Evolutionary conservation across 1,140 invertebrate species (phyloP), one percentile per base, ranked within the genome.

Genomic region (Dendroctonus valens): DNA sequence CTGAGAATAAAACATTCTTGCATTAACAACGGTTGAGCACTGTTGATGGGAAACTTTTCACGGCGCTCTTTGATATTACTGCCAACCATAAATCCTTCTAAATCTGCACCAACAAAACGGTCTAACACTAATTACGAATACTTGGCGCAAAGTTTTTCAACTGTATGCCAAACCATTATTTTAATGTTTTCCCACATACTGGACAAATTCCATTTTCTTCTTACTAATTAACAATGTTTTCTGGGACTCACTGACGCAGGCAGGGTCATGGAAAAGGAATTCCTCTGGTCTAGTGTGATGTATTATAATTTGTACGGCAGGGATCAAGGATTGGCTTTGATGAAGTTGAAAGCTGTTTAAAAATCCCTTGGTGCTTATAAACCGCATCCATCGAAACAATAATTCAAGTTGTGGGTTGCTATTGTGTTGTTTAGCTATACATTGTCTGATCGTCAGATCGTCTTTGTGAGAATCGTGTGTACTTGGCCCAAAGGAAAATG

Each of bases 31-130:
- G 54, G 60, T 54, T 63, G 60, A 63, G 39, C 54, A 63, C 51
- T 63, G 60, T 63, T 63, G 60, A 63, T 63, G 60, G 60, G 60
- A 63, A 63, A 63, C 54, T 63, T 53, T 63, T 63, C 51, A 63
- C 60, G 60, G 60, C 39, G 46, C 41, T 54, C 60, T 63, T 63
- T 63, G 60, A 63, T 63, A 52, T 63, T 26, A 42, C 37, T 63
- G 7, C 11, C 26, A 46, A 40, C 51, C 50, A 54, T 44, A 38
- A 63, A 54, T 54, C 15, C 2, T 37, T 5, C 41, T 9, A 8
- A 41, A 54, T 63, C 60, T 37, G 60, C 60, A 63, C 60, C 51
- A 63, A 63, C 14, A 11, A 53, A 51, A 51, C 7, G 11, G 49
- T 15, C 26, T 11, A 9, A 46, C 42, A 46, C 42, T 11, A 46